These are phyloP conservation scores for Heliocidaris tuberculata DNA, from an alignment of 35 echinoderm and acorn worm genomes.

Conservation along the genomic window DNA sequence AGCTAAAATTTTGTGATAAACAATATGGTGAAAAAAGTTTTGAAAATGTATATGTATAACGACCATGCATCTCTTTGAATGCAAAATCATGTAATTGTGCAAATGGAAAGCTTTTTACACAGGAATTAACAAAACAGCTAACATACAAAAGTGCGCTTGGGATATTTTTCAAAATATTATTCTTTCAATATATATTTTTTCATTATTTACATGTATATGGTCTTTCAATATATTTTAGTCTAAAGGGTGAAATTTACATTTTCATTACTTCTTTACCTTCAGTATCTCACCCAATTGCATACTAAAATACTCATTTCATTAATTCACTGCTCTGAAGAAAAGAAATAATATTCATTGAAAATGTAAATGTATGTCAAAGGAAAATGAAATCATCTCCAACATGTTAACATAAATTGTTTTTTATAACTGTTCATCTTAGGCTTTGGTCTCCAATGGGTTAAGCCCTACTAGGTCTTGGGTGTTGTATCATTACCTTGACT, in stretches of 20 bases:
- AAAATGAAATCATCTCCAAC: too few species aligned
- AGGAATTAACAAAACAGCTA: not conserved
- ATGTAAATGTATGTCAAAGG: too few species aligned
- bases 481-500: not conserved
- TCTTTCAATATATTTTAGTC: too few species aligned
- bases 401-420: not conserved
- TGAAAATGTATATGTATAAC: not conserved
- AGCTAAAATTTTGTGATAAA: not conserved
- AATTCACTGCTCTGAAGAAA: too few species aligned
- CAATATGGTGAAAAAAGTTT: too few species aligned
- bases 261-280: too few species aligned
- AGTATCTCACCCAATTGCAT: too few species aligned
- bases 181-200: not conserved
- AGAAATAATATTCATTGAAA: not conserved
- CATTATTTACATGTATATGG: too few species aligned
- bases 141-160: too few species aligned
- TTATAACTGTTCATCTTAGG: not conserved
- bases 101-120: not conserved
- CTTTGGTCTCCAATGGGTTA: too few species aligned
- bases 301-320: too few species aligned
- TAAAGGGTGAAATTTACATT: too few species aligned
- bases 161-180: not conserved
- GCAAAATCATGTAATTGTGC: not conserved
- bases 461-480: not conserved
- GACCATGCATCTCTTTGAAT: not conserved